These are phyloP conservation scores for Dolichoris vasculosae DNA, from an alignment of 1,140 invertebrate genomes.

Conservation along the genomic window DNA sequence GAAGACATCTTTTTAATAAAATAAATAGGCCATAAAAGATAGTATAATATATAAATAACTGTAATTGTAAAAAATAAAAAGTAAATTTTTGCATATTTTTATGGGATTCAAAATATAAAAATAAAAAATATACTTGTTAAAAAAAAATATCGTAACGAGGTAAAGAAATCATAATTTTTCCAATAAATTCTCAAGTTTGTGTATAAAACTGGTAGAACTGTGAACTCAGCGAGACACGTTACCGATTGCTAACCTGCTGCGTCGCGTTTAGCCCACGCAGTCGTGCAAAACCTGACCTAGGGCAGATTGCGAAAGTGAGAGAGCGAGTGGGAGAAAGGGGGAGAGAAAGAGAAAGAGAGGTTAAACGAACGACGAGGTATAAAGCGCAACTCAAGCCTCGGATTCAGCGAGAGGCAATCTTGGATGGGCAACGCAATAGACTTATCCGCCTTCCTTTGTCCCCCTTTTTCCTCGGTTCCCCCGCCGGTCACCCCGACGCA, in stretches of 20 bases:
- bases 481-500: conserved; percentile 34
- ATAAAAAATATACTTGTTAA: no score
- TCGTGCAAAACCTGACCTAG: conserved; percentile 41
- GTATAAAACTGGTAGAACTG: not conserved
- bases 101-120: no score
- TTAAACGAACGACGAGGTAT: not conserved
- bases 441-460: conserved; percentile 47
- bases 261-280: not conserved
- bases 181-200: not conserved
- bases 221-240: conserved; percentile 32
- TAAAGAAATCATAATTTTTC: not conserved
- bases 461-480: conserved; percentile 15
- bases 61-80: no score
- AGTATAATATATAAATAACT: no score
- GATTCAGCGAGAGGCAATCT: conserved; percentile 51
- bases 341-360: not conserved
- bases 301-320: not conserved
- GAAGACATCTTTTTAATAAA: no score
- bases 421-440: conserved; percentile 49
- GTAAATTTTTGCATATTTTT: no score
- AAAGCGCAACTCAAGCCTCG: conserved; percentile 29
- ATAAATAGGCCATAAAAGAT: no score
- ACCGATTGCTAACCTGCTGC: conserved; percentile 22
- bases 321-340: not conserved
- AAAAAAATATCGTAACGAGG: not conserved